These are phyloP conservation scores for Rhagonycha lutea DNA, from an alignment of 2,888 invertebrate genomes.

Conservation along the genomic window DNA sequence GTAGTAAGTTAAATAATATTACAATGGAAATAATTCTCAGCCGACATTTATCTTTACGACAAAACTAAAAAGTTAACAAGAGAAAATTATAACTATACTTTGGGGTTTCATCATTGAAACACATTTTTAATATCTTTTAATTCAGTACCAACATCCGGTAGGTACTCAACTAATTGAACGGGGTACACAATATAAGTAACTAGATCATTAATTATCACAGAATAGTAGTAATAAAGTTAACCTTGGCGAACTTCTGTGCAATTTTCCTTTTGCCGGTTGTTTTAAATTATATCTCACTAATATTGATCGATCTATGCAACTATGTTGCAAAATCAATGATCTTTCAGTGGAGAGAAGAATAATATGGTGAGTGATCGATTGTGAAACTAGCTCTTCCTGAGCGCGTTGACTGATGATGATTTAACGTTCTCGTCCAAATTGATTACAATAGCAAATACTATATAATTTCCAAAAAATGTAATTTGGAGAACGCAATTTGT, in stretches of 20 bases:
- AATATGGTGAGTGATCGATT: too few relatives aligned
- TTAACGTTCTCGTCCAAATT: too few relatives aligned
- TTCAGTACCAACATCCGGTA: slow-evolving; percentile 48
- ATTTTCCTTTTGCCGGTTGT: slow-evolving; percentile 5
- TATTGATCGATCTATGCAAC: too few relatives aligned
- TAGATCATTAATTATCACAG: slow-evolving; percentile 40
- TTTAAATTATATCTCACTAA: background rate
- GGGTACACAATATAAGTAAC: slow-evolving; percentile 36
- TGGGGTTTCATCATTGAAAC: slow-evolving; percentile 7
- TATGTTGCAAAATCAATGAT: too few relatives aligned
- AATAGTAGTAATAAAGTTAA: slow-evolving; percentile 28
- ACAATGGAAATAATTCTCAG: background rate
- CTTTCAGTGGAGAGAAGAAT: background rate
- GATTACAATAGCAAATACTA: too few relatives aligned
- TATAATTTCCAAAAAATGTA: background rate
- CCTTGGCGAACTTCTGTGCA: slow-evolving; percentile 15
- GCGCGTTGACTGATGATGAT: background rate
- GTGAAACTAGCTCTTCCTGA: background rate
- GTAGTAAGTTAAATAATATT: background rate
- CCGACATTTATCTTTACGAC: background rate
- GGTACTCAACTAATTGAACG: slow-evolving; percentile 44
- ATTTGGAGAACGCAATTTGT: background rate
- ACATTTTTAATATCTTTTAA: slow-evolving; percentile 38
- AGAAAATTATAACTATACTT: background rate
- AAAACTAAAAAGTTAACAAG: background rate